These are phyloP conservation scores for Euleptes europaea DNA, from an alignment of 2,113 vertebrate species.

Conservation along the genomic window DNA sequence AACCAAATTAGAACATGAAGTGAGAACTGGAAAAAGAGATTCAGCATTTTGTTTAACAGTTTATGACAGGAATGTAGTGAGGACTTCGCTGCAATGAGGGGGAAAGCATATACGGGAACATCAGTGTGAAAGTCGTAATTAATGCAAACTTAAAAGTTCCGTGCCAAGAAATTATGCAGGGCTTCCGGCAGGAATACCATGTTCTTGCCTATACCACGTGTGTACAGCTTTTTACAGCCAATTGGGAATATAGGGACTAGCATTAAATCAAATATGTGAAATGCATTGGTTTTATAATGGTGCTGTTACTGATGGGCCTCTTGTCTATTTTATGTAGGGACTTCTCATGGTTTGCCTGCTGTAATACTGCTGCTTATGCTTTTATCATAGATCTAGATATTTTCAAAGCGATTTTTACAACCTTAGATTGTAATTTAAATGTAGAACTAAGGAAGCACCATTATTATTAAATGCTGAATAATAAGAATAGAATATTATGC, in stretches of 20 bases:
- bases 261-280: not conserved
- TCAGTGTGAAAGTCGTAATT: not conserved
- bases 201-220: not conserved
- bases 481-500: not conserved
- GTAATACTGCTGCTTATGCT: not conserved
- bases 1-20: not conserved
- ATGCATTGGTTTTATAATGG: too few relatives aligned
- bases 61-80: not conserved
- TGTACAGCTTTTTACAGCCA: not conserved
- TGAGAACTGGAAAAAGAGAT: not conserved
- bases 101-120: not conserved
- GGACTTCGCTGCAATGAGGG: not conserved
- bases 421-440: not conserved
- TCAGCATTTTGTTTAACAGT: not conserved
- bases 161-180: conserved; percentile 17
- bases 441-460: not conserved
- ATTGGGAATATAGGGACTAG: not conserved
- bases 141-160: conserved; percentile 3
- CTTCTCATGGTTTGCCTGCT: not conserved
- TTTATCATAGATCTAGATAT: not conserved
- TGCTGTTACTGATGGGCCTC: not conserved
- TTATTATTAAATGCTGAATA: not conserved
- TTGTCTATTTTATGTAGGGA: not conserved
- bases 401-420: not conserved
- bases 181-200: not conserved